A percentile compares a stretch with the other conserved stretches of the same genome.
Evolutionary conservation across 2,888 invertebrate genomes (phyloP).

Genomic region (Calameuta pallipes): DNA sequence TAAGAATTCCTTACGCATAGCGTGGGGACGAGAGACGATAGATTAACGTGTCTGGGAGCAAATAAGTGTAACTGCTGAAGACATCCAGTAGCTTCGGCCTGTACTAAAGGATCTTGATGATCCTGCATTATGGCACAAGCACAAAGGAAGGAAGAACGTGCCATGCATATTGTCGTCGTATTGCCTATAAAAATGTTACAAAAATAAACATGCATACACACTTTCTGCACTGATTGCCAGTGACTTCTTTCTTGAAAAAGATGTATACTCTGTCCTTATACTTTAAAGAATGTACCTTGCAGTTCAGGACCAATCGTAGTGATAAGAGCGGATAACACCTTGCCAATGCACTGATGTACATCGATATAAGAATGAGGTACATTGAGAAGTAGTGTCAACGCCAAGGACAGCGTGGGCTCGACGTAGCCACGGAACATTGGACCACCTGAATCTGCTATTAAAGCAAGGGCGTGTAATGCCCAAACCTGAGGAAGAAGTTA

Average conservation of each 20-base stretch:
- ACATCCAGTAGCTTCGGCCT: conserved; percentile 96
- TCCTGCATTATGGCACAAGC: conserved; percentile 94
- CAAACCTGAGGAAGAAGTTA: conserved; percentile 76
- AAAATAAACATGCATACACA: not conserved
- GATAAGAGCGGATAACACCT: conserved; percentile 93
- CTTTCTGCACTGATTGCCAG: not conserved
- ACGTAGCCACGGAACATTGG: conserved; percentile 99
- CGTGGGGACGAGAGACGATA: conserved; percentile 91
- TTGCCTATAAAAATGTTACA: conserved; percentile 69
- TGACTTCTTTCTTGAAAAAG: not conserved
- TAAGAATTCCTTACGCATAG: conserved; percentile 78
- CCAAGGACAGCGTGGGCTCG: conserved; percentile 90
- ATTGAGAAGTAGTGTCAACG: conserved; percentile 87
- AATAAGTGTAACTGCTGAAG: conserved; percentile 98
- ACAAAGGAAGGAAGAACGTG: conserved; percentile 87
- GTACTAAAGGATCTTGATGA: conserved; percentile 90
- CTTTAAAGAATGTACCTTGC: conserved; percentile 73
- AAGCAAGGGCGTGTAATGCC: conserved; percentile 94
- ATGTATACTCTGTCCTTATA: not conserved
- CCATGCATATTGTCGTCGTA: conserved; percentile 78
- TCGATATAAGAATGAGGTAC: conserved; percentile 93
- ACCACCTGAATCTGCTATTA: conserved; percentile 97
- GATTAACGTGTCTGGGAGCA: conserved; percentile 93
- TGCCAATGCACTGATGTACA: conserved; percentile 92
- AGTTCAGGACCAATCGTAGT: conserved; percentile 98